These are phyloP conservation scores for Perizoma affinitatum DNA, from an alignment of 2,888 invertebrate genomes.

Conservation along the genomic window DNA sequence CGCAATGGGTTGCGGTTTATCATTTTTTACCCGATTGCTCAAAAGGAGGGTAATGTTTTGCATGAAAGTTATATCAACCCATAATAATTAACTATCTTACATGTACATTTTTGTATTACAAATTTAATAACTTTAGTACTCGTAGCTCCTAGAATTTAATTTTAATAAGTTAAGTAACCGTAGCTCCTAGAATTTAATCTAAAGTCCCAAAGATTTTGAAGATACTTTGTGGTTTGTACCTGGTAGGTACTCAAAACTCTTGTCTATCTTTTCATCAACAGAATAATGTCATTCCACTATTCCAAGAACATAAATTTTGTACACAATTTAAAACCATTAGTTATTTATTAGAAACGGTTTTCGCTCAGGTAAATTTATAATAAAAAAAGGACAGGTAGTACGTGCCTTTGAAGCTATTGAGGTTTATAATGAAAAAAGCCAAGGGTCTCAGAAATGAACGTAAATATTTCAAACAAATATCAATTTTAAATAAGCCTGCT, in stretches of 20 bases:
- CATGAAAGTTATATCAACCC: no score
- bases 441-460: slow-evolving; percentile 12
- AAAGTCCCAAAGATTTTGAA: background rate
- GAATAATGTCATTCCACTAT: slow-evolving; percentile 2
- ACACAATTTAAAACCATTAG: slow-evolving; percentile 21
- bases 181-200: no score
- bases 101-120: no score
- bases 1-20: no score
- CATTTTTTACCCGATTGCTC: no score
- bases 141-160: no score
- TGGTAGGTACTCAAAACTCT: no score
- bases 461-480: slow-evolving; percentile 23
- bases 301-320: slow-evolving; percentile 5
- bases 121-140: no score
- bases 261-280: background rate
- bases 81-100: no score
- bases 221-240: no score
- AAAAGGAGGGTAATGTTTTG: no score
- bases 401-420: slow-evolving; percentile 35
- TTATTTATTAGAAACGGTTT: slow-evolving; percentile 29
- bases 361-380: slow-evolving; percentile 32
- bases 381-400: slow-evolving; percentile 34
- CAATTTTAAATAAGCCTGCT: slow-evolving; percentile 8
- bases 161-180: no score
- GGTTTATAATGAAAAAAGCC: slow-evolving; percentile 32